phyloP scores from a whole-genome alignment of 1,140 invertebrate species.

The Hycleus phaleratus region DNA sequence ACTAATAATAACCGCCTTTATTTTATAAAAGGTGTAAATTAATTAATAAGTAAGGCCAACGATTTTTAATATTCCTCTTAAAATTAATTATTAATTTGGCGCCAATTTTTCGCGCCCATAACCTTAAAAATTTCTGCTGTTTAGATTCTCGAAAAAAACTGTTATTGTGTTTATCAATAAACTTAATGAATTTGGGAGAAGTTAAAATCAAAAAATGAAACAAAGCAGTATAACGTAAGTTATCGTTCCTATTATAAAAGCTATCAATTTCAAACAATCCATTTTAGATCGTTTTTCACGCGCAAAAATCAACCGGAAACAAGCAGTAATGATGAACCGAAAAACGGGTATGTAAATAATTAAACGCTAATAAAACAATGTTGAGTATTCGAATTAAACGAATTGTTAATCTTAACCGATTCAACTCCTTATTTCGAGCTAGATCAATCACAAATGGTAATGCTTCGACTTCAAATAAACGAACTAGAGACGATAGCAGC shows the following conservation, averaged over 20 bases:
- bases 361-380: constrained; percentile 14
- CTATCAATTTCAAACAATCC: not conserved
- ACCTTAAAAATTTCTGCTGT: no score
- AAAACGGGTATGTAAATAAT: constrained; percentile 19
- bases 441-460: not conserved
- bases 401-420: constrained; percentile 11
- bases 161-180: no score
- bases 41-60: no score
- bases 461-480: constrained; percentile 5
- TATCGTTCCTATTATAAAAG: constrained; percentile 17
- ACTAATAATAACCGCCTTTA: no score
- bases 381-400: constrained; percentile 17
- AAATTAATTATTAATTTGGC: no score
- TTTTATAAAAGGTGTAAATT: no score
- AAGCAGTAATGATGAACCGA: not conserved
- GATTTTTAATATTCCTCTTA: no score
- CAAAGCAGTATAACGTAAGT: constrained; percentile 38
- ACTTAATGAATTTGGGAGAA: no score
- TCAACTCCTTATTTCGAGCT: constrained; percentile 5
- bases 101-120: no score
- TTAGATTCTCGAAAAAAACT: no score
- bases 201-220: constrained; percentile 19
- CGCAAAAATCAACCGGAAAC: constrained; percentile 10
- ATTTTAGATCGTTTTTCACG: constrained; percentile 20
- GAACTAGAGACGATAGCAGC: constrained; percentile 19